Percentiles rank a stretch among this genome's conserved stretches.
Conservation (phyloP, 1,140 invertebrate genomes). For the Asbolus verrucosus region DNA sequence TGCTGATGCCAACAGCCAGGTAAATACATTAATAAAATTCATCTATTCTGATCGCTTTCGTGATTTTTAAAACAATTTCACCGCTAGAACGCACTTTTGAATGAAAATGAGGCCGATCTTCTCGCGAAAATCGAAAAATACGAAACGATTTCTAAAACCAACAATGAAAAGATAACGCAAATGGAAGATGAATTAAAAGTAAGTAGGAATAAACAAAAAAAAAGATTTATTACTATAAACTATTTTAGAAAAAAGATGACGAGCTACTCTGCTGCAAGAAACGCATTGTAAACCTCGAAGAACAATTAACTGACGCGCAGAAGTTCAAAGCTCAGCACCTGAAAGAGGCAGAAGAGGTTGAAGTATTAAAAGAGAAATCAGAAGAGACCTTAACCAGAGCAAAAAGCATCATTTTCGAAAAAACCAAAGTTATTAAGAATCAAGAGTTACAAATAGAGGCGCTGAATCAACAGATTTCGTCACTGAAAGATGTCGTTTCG, state of each 20-base stretch:
- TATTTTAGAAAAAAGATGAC: conserved; percentile 54
- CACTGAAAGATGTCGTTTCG: conserved; percentile 80
- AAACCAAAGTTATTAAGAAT: conserved; percentile 77
- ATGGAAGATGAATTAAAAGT: conserved; percentile 27
- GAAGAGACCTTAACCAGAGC: conserved; percentile 71
- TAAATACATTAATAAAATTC: neutral
- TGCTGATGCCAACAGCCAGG: neutral
- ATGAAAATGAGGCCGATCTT: neutral
- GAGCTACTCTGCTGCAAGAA: conserved; percentile 58
- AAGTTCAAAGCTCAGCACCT: conserved; percentile 55
- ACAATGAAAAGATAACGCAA: neutral
- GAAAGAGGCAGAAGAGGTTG: conserved; percentile 57
- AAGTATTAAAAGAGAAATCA: conserved; percentile 65
- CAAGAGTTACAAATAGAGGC: conserved; percentile 81
- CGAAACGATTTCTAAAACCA: conserved; percentile 2
- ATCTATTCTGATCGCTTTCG: too few relatives aligned
- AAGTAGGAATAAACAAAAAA: too few relatives aligned
- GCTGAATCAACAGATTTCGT: conserved; percentile 75
- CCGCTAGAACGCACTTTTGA: too few relatives aligned
- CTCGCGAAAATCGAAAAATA: conserved; percentile 1
- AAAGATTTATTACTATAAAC: too few relatives aligned
- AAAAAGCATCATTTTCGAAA: conserved; percentile 75
- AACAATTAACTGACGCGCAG: conserved; percentile 55
- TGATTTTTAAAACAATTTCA: too few relatives aligned
- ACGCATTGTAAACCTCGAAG: conserved; percentile 55